These are phyloP conservation scores for Ephydatia muelleri DNA, from an alignment of 37 sponge, comb jelly and placozoan genomes.

Conservation along the genomic window DNA sequence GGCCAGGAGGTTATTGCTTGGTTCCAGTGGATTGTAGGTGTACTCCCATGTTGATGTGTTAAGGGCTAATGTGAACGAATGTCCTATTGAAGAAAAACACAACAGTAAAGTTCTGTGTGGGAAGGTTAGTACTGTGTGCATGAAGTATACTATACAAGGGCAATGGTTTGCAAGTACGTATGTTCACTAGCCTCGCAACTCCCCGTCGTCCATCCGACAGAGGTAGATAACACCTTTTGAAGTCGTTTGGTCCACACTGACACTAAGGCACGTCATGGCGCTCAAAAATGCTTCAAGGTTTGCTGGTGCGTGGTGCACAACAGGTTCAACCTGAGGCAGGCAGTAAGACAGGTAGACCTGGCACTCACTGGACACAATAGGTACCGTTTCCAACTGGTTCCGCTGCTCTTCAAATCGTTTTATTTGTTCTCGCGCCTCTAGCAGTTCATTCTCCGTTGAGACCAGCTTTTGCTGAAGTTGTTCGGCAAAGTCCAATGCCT, in stretches of 20 bases:
- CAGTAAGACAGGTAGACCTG: background rate
- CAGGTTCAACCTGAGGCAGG: background rate
- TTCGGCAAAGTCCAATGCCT: background rate
- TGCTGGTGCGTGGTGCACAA: background rate
- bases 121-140: background rate
- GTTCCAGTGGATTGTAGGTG: slow-evolving; percentile 38
- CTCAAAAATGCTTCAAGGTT: slow-evolving; percentile 15
- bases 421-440: background rate
- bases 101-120: background rate
- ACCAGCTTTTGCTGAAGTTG: background rate
- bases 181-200: slow-evolving; percentile 27
- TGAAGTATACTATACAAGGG: too few relatives aligned
- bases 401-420: background rate
- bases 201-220: slow-evolving; percentile 40
- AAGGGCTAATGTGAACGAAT: slow-evolving; percentile 26
- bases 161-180: background rate
- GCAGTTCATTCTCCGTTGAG: background rate
- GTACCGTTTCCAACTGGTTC: background rate
- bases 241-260: background rate
- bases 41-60: slow-evolving; percentile 32
- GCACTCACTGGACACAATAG: background rate
- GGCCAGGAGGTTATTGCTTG: background rate
- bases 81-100: slow-evolving; percentile 9
- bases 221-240: background rate
- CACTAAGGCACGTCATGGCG: slow-evolving; percentile 31